These are phyloP conservation scores for Cheumatopsyche charites DNA, from an alignment of 1,140 invertebrate genomes.

Conservation along the genomic window DNA sequence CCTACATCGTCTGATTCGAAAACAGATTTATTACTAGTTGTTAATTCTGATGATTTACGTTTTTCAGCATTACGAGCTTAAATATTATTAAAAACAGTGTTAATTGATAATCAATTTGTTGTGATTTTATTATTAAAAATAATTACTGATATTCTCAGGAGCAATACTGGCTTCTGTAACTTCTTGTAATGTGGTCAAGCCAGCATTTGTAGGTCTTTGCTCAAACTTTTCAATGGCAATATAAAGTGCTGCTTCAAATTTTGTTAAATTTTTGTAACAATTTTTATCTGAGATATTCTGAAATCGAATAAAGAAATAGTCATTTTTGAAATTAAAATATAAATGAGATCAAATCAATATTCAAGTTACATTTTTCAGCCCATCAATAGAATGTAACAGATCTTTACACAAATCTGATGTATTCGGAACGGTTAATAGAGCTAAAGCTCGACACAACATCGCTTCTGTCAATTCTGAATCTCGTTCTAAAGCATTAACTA, in stretches of 20 bases:
- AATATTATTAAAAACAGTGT: background rate
- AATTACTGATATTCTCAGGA: background rate
- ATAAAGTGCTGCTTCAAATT: conserved; percentile 38
- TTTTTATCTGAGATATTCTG: conserved; percentile 41
- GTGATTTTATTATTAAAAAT: background rate
- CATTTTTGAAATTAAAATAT: conserved; percentile 20
- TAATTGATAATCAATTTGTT: too few relatives aligned
- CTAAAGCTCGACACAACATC: conserved; percentile 55
- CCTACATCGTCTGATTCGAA: conserved; percentile 9
- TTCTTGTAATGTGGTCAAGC: conserved; percentile 35
- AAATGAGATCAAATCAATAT: background rate
- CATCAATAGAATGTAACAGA: conserved; percentile 32
- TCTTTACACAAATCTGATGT: conserved; percentile 50
- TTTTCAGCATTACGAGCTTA: background rate
- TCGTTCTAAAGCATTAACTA: conserved; percentile 52
- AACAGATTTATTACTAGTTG: background rate
- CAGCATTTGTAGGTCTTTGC: conserved; percentile 35
- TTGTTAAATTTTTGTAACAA: conserved; percentile 38
- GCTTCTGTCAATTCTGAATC: conserved; percentile 48
- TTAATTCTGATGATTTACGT: background rate
- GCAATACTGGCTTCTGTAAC: conserved; percentile 26
- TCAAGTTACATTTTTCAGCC: conserved; percentile 32
- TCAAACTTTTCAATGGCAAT: conserved; percentile 40
- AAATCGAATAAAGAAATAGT: conserved; percentile 24
- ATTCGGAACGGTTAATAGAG: conserved; percentile 54